Percentiles rank a stretch among this genome's conserved stretches.
Evolutionary conservation across 2,888 invertebrate species (phyloP).

Genomic region (Drosophila villosipedis): DNA sequence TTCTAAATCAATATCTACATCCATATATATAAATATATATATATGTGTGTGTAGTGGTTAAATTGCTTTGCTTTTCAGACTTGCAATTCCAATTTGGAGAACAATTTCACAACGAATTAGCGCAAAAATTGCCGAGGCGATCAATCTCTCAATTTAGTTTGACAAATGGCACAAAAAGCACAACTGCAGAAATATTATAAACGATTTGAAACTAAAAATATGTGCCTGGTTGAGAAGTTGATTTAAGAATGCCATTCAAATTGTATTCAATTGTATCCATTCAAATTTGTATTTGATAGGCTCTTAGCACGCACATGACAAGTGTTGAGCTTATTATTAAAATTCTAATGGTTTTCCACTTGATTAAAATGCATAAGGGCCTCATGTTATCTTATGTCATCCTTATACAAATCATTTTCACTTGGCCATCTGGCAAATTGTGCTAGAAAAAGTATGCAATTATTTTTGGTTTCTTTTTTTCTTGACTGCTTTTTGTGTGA

Average conservation of each 20-base stretch:
- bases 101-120: slow-evolving; percentile 29
- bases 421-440: background rate
- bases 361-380: background rate
- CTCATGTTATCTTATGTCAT: background rate
- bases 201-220: background rate
- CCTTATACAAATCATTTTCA: background rate
- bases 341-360: background rate
- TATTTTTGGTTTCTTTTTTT: background rate
- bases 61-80: slow-evolving; percentile 1
- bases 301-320: background rate
- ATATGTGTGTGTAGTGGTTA: background rate
- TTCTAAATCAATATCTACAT: slow-evolving; percentile 11
- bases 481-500: slow-evolving; percentile 1
- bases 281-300: background rate
- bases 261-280: background rate
- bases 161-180: slow-evolving; percentile 7
- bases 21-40: background rate
- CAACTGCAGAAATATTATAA: background rate
- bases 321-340: background rate
- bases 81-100: slow-evolving; percentile 22
- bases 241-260: background rate
- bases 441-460: slow-evolving; percentile 3
- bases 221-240: background rate
- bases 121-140: slow-evolving; percentile 22
- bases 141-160: slow-evolving; percentile 33